Conservation (phyloP, 2,888 invertebrate genomes). For the Epinotia bilunana region DNA sequence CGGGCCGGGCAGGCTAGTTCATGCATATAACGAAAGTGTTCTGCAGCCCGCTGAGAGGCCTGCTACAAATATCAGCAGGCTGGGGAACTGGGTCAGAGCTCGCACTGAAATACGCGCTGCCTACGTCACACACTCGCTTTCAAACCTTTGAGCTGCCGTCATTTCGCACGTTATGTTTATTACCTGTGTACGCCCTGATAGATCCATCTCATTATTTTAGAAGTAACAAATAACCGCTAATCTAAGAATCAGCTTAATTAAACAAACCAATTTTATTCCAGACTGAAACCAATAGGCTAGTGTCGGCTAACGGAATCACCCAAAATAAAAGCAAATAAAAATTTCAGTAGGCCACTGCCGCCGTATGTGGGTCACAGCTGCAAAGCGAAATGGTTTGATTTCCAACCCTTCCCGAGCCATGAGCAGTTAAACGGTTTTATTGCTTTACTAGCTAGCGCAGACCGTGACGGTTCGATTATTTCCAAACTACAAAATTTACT, state of each 20-base stretch:
- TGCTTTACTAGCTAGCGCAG: conserved; percentile 24
- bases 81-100: conserved; percentile 23
- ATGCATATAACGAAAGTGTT: conserved; percentile 23
- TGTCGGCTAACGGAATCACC: not conserved
- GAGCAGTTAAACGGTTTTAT: conserved; percentile 34
- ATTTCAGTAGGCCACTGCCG: conserved; percentile 39
- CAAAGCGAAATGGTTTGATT: not conserved
- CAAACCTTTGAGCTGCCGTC: not conserved
- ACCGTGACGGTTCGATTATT: conserved; percentile 20
- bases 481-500: conserved; percentile 3
- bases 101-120: conserved; percentile 8
- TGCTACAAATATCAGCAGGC: conserved; percentile 21
- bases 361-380: conserved; percentile 34
- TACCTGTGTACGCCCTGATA: not conserved
- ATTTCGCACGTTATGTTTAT: not conserved
- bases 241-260: not conserved
- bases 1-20: too few species aligned
- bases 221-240: not conserved
- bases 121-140: conserved; percentile 10
- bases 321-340: conserved; percentile 25
- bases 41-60: not conserved
- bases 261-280: not conserved
- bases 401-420: conserved; percentile 6
- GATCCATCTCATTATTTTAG: not conserved
- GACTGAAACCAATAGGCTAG: not conserved